Evolutionary conservation across 2,797 vertebrate species (phyloP).

Genomic region (Taenioides sp.): DNA sequence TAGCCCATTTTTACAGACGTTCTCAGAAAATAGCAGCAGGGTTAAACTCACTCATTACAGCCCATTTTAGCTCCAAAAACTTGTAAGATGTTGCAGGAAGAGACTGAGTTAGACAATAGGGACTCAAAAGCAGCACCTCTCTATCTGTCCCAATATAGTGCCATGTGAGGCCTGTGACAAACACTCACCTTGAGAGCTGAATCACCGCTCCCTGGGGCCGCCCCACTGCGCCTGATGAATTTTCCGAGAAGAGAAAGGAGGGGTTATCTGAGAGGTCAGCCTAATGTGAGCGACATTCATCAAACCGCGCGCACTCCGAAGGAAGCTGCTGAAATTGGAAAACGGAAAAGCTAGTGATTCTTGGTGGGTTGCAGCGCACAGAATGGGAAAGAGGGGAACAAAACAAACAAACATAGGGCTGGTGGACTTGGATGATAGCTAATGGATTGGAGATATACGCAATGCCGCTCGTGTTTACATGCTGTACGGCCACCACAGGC

Average conservation of each 20-base stretch:
- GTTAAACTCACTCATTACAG: neutral
- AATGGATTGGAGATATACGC: constrained; percentile 62
- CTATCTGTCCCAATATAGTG: constrained; percentile 59
- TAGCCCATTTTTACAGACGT: no score
- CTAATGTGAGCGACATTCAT: constrained; percentile 79
- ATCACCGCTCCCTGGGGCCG: constrained; percentile 72
- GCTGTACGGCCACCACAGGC: constrained; percentile 56
- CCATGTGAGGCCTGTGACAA: constrained; percentile 77
- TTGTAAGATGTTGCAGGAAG: neutral
- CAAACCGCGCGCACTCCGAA: constrained; percentile 69
- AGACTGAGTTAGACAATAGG: constrained; percentile 15
- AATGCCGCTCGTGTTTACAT: constrained; percentile 61
- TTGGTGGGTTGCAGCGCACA: constrained; percentile 54
- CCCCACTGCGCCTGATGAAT: constrained; percentile 76
- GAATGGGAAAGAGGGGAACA: constrained; percentile 28
- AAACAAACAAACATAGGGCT: constrained; percentile 61
- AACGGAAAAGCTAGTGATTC: constrained; percentile 68
- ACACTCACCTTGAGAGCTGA: constrained; percentile 82
- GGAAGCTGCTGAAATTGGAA: constrained; percentile 76
- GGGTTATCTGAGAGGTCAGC: constrained; percentile 79
- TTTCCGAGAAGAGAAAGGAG: constrained; percentile 72
- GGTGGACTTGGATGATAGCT: constrained; percentile 54
- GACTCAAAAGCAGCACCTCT: constrained; percentile 42
- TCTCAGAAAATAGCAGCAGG: neutral
- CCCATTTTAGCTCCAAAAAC: neutral